Conservation (phyloP, 1,140 invertebrate genomes). For the Drosophila ficusphila region DNA sequence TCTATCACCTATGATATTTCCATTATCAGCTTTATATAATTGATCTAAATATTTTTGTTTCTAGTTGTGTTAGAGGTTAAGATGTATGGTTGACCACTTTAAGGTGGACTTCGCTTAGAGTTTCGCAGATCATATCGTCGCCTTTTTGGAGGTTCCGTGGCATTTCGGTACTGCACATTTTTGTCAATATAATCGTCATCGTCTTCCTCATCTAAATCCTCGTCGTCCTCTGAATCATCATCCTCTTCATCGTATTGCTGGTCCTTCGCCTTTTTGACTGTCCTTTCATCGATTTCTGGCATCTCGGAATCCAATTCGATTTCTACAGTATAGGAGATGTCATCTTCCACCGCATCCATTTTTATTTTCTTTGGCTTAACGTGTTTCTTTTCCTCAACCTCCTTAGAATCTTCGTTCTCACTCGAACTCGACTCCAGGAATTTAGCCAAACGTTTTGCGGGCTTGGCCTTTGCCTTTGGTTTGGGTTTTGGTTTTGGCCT, state of each 20-base stretch:
- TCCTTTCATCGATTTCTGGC: not conserved
- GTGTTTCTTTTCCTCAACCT: not conserved
- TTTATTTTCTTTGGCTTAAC: not conserved
- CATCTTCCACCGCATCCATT: not conserved
- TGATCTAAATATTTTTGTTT: not conserved
- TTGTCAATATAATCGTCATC: conserved; percentile 35
- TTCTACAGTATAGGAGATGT: not conserved
- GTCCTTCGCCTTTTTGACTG: not conserved
- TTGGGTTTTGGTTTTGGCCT: conserved; percentile 7
- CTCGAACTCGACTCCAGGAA: conserved; percentile 6
- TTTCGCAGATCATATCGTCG: conserved; percentile 62
- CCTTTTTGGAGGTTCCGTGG: conserved; percentile 6
- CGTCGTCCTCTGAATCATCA: not conserved
- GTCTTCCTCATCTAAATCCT: conserved; percentile 11
- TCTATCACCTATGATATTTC: no score
- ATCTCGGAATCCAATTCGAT: not conserved
- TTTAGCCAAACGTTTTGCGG: not conserved
- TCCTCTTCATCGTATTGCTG: not conserved
- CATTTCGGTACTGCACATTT: conserved; percentile 6
- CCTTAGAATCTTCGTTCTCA: conserved; percentile 3
- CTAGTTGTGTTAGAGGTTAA: not conserved
- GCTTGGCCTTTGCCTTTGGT: not conserved
- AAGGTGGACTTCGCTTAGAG: conserved; percentile 13
- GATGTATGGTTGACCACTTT: not conserved
- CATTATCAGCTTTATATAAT: not conserved